Evolutionary conservation across 2,113 vertebrate species (phyloP).

Genomic region (Gobio gobio): DNA sequence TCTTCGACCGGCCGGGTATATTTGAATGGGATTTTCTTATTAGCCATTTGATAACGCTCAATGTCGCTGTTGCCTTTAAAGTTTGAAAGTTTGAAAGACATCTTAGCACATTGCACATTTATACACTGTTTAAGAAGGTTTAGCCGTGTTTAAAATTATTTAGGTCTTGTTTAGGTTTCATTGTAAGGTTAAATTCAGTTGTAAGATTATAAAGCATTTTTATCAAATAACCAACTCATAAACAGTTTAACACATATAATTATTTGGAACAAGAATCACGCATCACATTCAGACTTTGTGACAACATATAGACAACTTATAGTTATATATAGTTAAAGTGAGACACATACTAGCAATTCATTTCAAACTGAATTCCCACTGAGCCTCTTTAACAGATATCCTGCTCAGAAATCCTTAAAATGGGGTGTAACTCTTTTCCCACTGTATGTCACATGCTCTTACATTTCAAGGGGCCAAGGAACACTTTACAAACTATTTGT

Average conservation of each 20-base stretch:
- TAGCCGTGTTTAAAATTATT: constrained; percentile 76
- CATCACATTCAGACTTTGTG: neutral
- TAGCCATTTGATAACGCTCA: constrained; percentile 99
- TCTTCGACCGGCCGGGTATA: constrained; percentile 98
- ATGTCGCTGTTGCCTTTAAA: constrained; percentile 99
- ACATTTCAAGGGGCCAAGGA: constrained; percentile 59
- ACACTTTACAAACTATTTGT: constrained; percentile 30
- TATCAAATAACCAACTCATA: neutral
- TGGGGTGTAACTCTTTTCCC: constrained; percentile 58
- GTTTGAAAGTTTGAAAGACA: constrained; percentile 94
- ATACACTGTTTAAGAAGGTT: constrained; percentile 77
- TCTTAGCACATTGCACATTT: constrained; percentile 74
- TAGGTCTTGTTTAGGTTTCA: constrained; percentile 69
- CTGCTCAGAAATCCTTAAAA: constrained; percentile 50
- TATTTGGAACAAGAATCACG: constrained; percentile 4
- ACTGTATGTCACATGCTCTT: constrained; percentile 73
- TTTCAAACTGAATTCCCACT: neutral
- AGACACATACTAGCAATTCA: neutral
- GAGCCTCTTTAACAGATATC: neutral
- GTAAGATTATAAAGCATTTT: constrained; percentile 8
- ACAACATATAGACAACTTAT: neutral
- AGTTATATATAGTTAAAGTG: no score
- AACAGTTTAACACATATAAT: constrained; percentile 8
- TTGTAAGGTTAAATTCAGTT: constrained; percentile 19
- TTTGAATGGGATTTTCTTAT: constrained; percentile 99